Evolutionary conservation across 2,888 invertebrate genomes (phyloP).

Genomic region (Eupsilia transversa): DNA sequence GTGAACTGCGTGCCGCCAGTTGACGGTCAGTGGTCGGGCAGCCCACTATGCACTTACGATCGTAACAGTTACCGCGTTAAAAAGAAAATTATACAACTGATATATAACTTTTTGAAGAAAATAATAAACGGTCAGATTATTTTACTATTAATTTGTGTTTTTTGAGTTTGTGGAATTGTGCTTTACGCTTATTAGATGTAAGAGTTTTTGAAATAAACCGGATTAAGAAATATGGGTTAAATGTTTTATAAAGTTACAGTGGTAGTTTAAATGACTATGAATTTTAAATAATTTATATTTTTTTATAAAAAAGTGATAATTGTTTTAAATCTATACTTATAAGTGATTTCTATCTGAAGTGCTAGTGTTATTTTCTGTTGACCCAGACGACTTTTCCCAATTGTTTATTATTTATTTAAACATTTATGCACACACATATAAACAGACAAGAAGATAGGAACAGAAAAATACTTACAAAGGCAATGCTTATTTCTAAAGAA

Average conservation of each 20-base stretch:
- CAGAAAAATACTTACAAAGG: too few species aligned
- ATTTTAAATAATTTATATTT: background rate
- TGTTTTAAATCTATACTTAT: background rate
- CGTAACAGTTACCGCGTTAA: slow-evolving; percentile 18
- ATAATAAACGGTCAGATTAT: slow-evolving; percentile 35
- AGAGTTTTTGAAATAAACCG: background rate
- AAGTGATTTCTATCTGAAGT: background rate
- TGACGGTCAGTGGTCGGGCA: slow-evolving; percentile 49
- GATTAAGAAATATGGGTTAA: background rate
- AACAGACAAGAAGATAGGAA: too few species aligned
- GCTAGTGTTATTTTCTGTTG: background rate
- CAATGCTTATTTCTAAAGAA: too few species aligned
- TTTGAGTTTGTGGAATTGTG: background rate
- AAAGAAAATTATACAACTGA: slow-evolving; percentile 19
- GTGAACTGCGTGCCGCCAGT: slow-evolving; percentile 37
- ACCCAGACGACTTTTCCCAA: slow-evolving; percentile 22
- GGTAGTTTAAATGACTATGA: background rate
- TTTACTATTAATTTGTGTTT: background rate
- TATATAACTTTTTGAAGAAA: background rate
- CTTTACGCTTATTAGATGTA: too few species aligned
- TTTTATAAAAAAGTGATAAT: too few species aligned
- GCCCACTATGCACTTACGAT: slow-evolving; percentile 23
- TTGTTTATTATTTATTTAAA: too few species aligned
- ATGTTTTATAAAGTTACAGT: background rate
- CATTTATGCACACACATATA: too few species aligned